Percentiles rank a stretch among this genome's conserved stretches.
Evolutionary conservation across 2,888 invertebrate genomes (phyloP).

Genomic region (Schizaphis graminum): DNA sequence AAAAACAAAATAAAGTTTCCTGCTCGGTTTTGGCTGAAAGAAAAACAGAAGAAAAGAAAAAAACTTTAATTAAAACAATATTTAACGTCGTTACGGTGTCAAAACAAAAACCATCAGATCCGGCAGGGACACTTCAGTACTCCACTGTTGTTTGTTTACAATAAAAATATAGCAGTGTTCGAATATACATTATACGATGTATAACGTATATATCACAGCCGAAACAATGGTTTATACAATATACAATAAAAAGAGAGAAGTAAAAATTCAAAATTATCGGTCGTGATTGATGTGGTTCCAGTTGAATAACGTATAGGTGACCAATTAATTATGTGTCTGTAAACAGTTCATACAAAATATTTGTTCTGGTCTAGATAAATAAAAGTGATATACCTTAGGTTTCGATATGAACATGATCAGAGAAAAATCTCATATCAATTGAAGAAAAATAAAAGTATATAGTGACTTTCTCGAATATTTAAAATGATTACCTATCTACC

Average conservation of each 20-base stretch:
- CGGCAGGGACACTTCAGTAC: background rate
- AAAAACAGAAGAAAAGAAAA: background rate
- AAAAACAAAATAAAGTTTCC: background rate
- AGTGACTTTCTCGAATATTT: too few species aligned
- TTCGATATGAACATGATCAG: too few species aligned
- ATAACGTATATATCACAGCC: background rate
- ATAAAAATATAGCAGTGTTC: background rate
- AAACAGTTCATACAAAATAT: too few species aligned
- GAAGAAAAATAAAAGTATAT: too few species aligned
- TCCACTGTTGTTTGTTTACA: background rate
- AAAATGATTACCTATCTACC: too few species aligned
- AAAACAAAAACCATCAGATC: background rate
- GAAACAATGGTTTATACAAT: background rate
- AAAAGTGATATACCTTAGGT: too few species aligned
- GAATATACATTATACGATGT: background rate
- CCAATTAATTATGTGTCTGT: too few species aligned
- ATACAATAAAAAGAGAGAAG: background rate
- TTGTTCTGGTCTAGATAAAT: too few species aligned
- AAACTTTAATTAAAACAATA: conserved; percentile 4
- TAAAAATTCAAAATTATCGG: background rate
- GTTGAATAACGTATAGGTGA: too few species aligned
- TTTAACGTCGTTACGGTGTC: background rate
- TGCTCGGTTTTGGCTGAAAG: background rate
- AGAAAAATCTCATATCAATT: too few species aligned
- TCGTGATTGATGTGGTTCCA: too few species aligned